Evolutionary conservation across 2,113 vertebrate species (phyloP), one percentile per base, ranked within the genome.

Genomic region (Sorex fumeus): DNA sequence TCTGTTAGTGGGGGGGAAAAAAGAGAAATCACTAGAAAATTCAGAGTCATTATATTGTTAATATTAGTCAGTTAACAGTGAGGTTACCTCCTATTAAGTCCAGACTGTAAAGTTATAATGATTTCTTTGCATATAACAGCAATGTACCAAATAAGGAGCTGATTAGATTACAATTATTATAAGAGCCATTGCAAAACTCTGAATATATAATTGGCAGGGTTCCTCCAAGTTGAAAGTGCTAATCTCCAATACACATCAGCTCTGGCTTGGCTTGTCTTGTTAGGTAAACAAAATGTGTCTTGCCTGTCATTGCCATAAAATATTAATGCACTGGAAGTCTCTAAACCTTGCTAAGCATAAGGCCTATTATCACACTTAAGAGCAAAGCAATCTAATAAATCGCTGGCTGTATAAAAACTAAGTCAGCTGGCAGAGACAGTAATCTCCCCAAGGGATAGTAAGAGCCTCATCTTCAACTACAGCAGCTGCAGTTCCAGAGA

Each of bases 261-360:
- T 95, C 95, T 95, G 97, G 89, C 94, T 97, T 98, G 97, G 69
- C 97, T 98, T 98, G 98, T 95, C 98, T 98, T 97, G 97, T 98
- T 98, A 98, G 98, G 98, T 98, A 98, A 98, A 98, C 98, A 98
- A 98, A 98, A 98, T 98, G 97, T 98, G 98, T 97, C 97, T 98
- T 98, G 96, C 98, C 97, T 98, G 97, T 98, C 98, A 98, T 97
- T 98, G 97, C 94, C 96, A 98, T 98, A 98, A 98, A 98, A 98
- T 98, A 98, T 98, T 98, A 98, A 98, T 98, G 97, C 97, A 96
- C 92, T 98, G 98, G 97, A 98, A 98, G 98, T 98, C 98, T 98
- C 98, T 98, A 98, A 98, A 98, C 98, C 98, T 98, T 98, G 97
- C 98, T 98, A 98, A 98, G 97, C 98, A 98, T 98, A 98, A 98